Conservation (phyloP, 2,888 invertebrate genomes). For the Ctena decussata region DNA sequence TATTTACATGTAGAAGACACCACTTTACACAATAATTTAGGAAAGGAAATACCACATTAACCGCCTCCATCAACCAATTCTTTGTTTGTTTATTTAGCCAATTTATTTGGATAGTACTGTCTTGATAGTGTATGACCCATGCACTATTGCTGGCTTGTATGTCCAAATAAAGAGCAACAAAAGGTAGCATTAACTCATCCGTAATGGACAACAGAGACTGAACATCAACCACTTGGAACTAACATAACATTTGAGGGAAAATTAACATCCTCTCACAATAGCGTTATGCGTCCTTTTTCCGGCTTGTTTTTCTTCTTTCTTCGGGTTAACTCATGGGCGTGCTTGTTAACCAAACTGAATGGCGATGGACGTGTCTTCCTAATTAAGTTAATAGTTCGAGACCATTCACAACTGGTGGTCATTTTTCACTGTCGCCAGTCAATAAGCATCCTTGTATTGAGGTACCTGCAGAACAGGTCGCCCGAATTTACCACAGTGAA, state of each 20-base stretch:
- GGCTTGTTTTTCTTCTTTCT: conserved; percentile 7
- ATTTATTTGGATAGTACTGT: neutral
- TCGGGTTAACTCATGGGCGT: conserved; percentile 51
- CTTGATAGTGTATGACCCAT: neutral
- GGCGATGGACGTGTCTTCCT: conserved; percentile 32
- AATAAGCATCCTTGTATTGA: conserved; percentile 55
- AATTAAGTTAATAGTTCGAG: conserved; percentile 55
- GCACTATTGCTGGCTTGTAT: neutral
- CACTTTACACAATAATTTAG: neutral
- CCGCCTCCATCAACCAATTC: neutral
- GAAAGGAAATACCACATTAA: neutral
- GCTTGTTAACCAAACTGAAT: conserved; percentile 16
- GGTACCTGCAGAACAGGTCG: neutral
- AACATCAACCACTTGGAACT: neutral
- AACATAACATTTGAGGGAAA: neutral
- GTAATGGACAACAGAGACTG: neutral
- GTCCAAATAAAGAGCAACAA: neutral
- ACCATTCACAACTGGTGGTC: conserved; percentile 57
- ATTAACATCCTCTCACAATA: neutral
- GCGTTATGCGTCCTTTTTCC: neutral
- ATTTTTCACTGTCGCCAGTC: conserved; percentile 63
- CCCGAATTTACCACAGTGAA: conserved; percentile 33
- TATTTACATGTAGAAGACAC: neutral
- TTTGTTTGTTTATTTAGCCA: neutral
- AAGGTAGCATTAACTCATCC: neutral